A percentile compares a stretch with the other conserved stretches of the same genome.
Evolutionary conservation across 1,140 invertebrate genomes (phyloP).

Genomic region (Euglossa dilemma): DNA sequence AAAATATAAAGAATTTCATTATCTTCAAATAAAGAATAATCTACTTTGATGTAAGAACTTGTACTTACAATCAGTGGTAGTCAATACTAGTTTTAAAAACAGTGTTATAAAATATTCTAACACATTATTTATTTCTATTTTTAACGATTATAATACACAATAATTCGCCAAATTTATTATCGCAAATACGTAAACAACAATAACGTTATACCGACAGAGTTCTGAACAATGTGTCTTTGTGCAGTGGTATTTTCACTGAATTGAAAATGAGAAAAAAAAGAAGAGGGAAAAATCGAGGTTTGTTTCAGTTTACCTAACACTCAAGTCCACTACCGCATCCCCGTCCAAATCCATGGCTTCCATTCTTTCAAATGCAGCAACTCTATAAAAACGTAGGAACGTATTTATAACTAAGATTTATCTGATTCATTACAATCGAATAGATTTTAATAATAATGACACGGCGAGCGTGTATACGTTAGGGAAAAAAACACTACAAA

Average conservation of each 20-base stretch:
- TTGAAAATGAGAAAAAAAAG: not conserved
- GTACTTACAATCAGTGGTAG: not conserved
- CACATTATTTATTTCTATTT: slow-evolving; percentile 11
- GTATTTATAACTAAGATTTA: slow-evolving; percentile 42
- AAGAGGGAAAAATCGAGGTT: not conserved
- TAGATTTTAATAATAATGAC: slow-evolving; percentile 42
- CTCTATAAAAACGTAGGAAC: slow-evolving; percentile 48
- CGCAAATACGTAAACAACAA: slow-evolving; percentile 22
- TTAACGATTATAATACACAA: slow-evolving; percentile 20
- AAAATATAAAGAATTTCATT: not conserved
- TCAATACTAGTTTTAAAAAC: slow-evolving; percentile 18
- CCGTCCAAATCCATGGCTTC: slow-evolving; percentile 86
- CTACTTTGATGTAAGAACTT: slow-evolving; percentile 25
- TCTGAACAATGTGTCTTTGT: not conserved
- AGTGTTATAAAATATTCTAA: slow-evolving; percentile 43
- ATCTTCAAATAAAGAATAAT: slow-evolving; percentile 15
- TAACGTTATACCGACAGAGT: not conserved
- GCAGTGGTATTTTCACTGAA: too few species aligned
- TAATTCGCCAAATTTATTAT: slow-evolving; percentile 23
- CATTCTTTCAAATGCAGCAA: slow-evolving; percentile 77
- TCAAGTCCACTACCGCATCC: slow-evolving; percentile 88
- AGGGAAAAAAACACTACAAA: slow-evolving; percentile 11
- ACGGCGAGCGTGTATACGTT: not conserved
- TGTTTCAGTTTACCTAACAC: slow-evolving; percentile 85
- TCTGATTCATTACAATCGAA: slow-evolving; percentile 32